Evolutionary conservation across 2,797 vertebrate genomes (phyloP), one percentile per base, ranked within the genome.

Genomic region (Tokudaia tokunoshimensis): DNA sequence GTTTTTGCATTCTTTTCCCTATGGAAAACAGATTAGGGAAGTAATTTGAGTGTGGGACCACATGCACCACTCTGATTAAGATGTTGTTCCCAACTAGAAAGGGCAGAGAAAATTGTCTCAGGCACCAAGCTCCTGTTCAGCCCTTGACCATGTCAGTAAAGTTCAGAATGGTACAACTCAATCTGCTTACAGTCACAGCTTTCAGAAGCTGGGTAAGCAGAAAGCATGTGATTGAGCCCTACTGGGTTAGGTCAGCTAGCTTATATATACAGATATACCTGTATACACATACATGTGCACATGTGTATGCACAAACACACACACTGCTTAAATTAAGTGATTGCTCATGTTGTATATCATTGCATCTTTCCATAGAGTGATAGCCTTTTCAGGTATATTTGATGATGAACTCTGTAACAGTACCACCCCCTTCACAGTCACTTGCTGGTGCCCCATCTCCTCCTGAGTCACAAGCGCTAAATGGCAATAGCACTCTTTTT

Each of bases 401-500:
- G 70, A 37, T 37, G n/a, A 14, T 76, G 41, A 92, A 50, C 96
- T 47, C 94, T 96, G 1, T 91, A 96, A 97, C 65, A 96, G 67
- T 85, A 95, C 94, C 91, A 95, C 92, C 92, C 82, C 86, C 84
- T 92, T 80, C 90, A 91, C 17, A 82, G 93, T 97, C 93, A 55
- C 78, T 75, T 55, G 11, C 93, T 95, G 26, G 34, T 93, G 65
- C 91, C 93, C 83, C 84, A 85, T 82, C 81, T 97, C 96, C 92
- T 91, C 97, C 95, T 95, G n/a, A 87, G 96, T 94, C 96, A 88
- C 82, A 84, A 97, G 84, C 81, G 81, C 44, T 96, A 92, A 94
- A 74, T 96, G 97, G 97, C 97, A 97, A 63, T 41, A 34, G 57
- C 97, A 97, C 94, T 96, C 96, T 92, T 97, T 97, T 94, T 91